Evolutionary conservation across 2,797 vertebrate genomes (phyloP).

Genomic region (Rhyacichthys aspro): DNA sequence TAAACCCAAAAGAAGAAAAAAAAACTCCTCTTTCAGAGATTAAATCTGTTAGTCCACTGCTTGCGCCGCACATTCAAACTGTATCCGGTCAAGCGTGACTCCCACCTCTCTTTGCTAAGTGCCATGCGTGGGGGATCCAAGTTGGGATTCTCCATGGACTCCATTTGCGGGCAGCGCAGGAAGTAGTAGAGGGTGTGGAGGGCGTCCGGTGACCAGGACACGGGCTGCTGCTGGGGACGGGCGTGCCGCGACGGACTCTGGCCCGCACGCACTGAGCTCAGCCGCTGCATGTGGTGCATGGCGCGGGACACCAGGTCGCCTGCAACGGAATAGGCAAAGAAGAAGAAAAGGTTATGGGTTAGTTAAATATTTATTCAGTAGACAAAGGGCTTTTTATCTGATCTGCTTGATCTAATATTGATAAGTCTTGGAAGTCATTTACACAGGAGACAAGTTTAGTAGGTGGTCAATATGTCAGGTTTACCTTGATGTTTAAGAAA

Average conservation of each 20-base stretch:
- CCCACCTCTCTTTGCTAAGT: constrained; percentile 92
- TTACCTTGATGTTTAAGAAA: neutral
- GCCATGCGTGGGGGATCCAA: constrained; percentile 96
- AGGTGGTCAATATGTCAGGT: too few relatives aligned
- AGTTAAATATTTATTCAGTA: neutral
- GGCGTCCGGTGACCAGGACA: constrained; percentile 96
- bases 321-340: constrained; percentile 46
- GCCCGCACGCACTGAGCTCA: constrained; percentile 86
- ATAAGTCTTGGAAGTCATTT: too few relatives aligned
- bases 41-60: constrained; percentile 25
- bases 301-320: constrained; percentile 96
- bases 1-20: constrained; percentile 2
- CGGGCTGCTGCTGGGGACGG: constrained; percentile 90
- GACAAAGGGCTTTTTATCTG: too few relatives aligned
- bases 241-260: constrained; percentile 89
- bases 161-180: constrained; percentile 97
- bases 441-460: too few relatives aligned
- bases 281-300: constrained; percentile 98
- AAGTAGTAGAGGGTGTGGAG: constrained; percentile 99
- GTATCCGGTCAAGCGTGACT: constrained; percentile 28
- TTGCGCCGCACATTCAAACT: constrained; percentile 3
- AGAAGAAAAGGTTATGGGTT: constrained; percentile 5
- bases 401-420: too few relatives aligned
- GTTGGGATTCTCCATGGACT: constrained; percentile 99
- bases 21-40: constrained; percentile 9